Percentiles rank a stretch among this genome's conserved stretches.
Conservation (phyloP, 2,113 vertebrate genomes). For the Bos indicus region DNA sequence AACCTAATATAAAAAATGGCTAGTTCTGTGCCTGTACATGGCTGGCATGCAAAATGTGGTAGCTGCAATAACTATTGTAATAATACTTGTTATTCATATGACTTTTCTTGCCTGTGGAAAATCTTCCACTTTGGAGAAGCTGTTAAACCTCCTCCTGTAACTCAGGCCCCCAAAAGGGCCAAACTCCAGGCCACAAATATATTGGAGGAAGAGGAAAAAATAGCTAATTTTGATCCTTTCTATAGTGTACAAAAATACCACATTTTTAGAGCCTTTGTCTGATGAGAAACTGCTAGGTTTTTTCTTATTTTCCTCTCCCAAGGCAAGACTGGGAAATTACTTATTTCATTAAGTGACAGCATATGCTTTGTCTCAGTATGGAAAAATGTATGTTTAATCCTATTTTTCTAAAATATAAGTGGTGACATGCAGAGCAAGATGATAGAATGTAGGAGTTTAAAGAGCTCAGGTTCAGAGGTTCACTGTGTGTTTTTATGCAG, state of each 20-base stretch:
- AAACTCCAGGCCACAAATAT: slow-evolving; percentile 1
- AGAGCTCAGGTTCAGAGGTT: slow-evolving; percentile 44
- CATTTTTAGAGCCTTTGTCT: slow-evolving; percentile 64
- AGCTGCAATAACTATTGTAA: background rate
- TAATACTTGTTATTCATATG: background rate
- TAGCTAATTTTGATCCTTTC: slow-evolving; percentile 41
- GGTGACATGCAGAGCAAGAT: slow-evolving; percentile 49
- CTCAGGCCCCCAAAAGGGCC: background rate
- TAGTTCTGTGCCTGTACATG: background rate
- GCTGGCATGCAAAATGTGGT: background rate
- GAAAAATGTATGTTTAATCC: slow-evolving; percentile 59
- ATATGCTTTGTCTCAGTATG: slow-evolving; percentile 60
- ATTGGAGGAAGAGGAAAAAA: background rate
- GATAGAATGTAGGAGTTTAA: slow-evolving; percentile 42
- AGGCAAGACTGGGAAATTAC: slow-evolving; percentile 45
- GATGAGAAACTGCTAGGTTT: slow-evolving; percentile 51
- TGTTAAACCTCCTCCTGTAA: slow-evolving; percentile 25
- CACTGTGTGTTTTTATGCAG: background rate
- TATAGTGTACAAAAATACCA: slow-evolving; percentile 68
- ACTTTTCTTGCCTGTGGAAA: slow-evolving; percentile 16
- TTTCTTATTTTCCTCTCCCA: slow-evolving; percentile 49
- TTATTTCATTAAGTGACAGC: slow-evolving; percentile 48
- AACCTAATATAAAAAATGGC: background rate
- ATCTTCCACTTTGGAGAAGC: background rate
- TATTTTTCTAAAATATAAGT: slow-evolving; percentile 57